phyloP scores from a whole-genome alignment of 2,888 invertebrate species.

The Aphelenchoides bicaudatus region DNA sequence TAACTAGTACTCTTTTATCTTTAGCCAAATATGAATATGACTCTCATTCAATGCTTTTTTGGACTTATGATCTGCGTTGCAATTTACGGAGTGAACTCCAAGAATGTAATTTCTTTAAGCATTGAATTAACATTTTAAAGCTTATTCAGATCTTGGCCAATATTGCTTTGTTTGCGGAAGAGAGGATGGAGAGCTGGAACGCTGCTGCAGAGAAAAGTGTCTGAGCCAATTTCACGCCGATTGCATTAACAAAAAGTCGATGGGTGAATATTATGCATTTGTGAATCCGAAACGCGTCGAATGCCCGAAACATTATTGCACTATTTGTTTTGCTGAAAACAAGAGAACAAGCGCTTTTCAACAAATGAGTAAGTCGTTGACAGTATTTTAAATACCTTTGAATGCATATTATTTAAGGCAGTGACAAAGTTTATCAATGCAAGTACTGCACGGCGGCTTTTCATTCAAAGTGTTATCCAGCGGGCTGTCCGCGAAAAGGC shows the following conservation, averaged over 20 bases:
- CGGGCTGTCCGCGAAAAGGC: conserved; percentile 15
- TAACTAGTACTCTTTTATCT: too few relatives aligned
- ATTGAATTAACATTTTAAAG: too few relatives aligned
- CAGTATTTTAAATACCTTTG: neutral
- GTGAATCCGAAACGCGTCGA: neutral
- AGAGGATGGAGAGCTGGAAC: neutral
- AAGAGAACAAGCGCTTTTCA: neutral
- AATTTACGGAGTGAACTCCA: too few relatives aligned
- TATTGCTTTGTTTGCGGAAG: neutral
- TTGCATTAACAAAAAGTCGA: neutral
- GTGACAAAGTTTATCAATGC: conserved; percentile 1
- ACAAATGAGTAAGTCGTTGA: conserved; percentile 1
- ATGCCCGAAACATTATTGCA: conserved; percentile 1
- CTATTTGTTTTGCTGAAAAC: conserved; percentile 8
- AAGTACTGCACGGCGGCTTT: conserved; percentile 9
- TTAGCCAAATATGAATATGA: too few relatives aligned
- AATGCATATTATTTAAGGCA: neutral
- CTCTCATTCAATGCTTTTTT: too few relatives aligned
- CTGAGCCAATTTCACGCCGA: neutral
- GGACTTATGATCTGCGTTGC: too few relatives aligned
- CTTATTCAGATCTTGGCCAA: conserved; percentile 6
- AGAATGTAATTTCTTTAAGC: too few relatives aligned
- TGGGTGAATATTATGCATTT: neutral
- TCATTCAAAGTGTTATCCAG: conserved; percentile 5
- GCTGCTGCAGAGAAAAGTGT: neutral